Evolutionary conservation across 2,797 vertebrate species (phyloP), one percentile per base, ranked within the genome.

Genomic region (Podarcis lilfordi): DNA sequence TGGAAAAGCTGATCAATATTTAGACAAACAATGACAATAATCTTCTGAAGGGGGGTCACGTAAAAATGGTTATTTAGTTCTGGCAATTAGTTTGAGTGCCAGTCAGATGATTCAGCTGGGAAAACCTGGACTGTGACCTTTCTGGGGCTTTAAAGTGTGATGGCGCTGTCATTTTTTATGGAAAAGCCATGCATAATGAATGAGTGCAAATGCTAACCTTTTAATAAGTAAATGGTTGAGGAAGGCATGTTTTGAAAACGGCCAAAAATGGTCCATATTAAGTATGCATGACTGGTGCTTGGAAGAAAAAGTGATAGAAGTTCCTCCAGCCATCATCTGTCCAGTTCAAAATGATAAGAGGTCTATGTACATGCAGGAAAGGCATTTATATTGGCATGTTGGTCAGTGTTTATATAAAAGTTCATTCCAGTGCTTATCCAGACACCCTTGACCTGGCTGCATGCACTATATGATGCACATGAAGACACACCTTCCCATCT

Each of bases 181-280:
- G 86, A 86, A 82, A 92, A 90, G 76, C 89, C 89, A 87, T 78
- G 87, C 74, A 84, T 79, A 86, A 94, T 91, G 91, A 89, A 75
- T 87, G 64, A 86, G 90, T 23, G 90, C 88, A 89, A 32, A 40
- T 72, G 71, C 87, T 92, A 91, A 94, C 92, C 92, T 95, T 95
- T 95, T 88, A 94, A 94, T 90, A 89, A 90, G 91, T 66, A 86
- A 94, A 92, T 17, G 81, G 85, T 21, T 43, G 87, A 88, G 85
- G 82, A 0, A 88, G 78, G 82, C 76, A n/a, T 7, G 0, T 32
- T 0, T 88, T 91, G 59, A 32, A 82, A 85, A 32, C n/a, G 68
- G 92, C 79, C 21, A 55, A 45, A 89, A 83, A 45, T 91, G 71
- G 32, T 88, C 82, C 21, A 10, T 29, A 85, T 32, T 32, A 77